These are phyloP conservation scores for Pseudoips prasinana DNA, from an alignment of 2,888 invertebrate species.

Conservation along the genomic window DNA sequence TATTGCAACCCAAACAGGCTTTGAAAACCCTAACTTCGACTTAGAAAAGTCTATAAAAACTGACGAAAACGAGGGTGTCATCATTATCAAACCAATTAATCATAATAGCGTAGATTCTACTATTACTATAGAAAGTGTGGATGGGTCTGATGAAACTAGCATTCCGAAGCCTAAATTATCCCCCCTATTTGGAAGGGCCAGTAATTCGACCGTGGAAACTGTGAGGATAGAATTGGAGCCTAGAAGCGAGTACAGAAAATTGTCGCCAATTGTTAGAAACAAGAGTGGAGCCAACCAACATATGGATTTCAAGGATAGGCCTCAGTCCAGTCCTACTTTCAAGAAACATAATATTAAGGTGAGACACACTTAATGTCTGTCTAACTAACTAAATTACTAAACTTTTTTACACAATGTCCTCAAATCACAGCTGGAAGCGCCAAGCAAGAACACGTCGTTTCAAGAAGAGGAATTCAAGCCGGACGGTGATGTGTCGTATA, in stretches of 20 bases:
- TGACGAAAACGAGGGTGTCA: conserved; percentile 49
- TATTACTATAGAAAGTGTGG: conserved; percentile 66
- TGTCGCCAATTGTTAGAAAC: conserved; percentile 66
- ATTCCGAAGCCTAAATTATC: conserved; percentile 64
- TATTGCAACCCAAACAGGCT: conserved; percentile 69
- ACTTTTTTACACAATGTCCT: no score
- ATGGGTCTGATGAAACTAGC: conserved; percentile 52
- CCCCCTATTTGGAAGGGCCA: conserved; percentile 64
- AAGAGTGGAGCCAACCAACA: conserved; percentile 52
- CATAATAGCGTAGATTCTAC: conserved; percentile 63
- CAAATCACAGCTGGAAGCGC: conserved; percentile 40
- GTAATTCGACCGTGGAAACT: conserved; percentile 49
- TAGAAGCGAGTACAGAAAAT: conserved; percentile 62
- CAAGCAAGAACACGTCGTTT: conserved; percentile 51
- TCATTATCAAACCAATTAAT: conserved; percentile 64
- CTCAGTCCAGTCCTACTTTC: conserved; percentile 69
- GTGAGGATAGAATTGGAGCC: conserved; percentile 69
- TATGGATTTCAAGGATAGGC: conserved; percentile 66
- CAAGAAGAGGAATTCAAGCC: conserved; percentile 44
- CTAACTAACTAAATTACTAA: no score
- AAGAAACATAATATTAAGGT: conserved; percentile 57
- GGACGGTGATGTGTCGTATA: conserved; percentile 27
- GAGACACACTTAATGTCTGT: no score
- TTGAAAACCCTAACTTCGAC: conserved; percentile 72
- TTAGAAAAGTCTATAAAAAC: conserved; percentile 36